These are phyloP conservation scores for Pseudorhombus dupliciocellatus DNA, from an alignment of 2,113 vertebrate species.

Conservation along the genomic window DNA sequence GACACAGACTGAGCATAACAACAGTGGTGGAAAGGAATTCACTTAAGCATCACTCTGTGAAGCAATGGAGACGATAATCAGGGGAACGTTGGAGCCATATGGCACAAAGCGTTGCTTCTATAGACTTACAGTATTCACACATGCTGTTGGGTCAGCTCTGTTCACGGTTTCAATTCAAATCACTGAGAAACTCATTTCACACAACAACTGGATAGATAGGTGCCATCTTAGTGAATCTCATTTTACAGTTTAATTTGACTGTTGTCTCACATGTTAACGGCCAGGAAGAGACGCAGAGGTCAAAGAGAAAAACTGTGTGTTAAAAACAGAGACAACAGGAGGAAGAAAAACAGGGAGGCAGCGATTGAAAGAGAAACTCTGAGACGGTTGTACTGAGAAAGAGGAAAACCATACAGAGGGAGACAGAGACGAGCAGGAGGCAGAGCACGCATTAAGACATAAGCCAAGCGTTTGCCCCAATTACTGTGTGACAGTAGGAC, in stretches of 20 bases:
- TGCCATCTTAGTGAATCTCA: conserved; percentile 1
- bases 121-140: conserved; percentile 11
- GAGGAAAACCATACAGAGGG: conserved; percentile 29
- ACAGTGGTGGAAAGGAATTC: conserved; percentile 4
- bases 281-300: not conserved
- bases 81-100: conserved; percentile 1
- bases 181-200: conserved; percentile 6
- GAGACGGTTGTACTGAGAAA: conserved; percentile 38
- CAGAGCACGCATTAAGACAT: conserved; percentile 58
- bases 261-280: conserved; percentile 23
- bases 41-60: conserved; percentile 20
- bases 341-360: not conserved
- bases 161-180: conserved; percentile 19
- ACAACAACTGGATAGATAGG: conserved; percentile 7
- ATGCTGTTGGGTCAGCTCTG: conserved; percentile 7
- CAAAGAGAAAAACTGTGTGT: conserved; percentile 9
- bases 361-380: conserved; percentile 49
- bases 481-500: conserved; percentile 73
- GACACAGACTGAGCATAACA: conserved; percentile 29
- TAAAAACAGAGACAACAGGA: conserved; percentile 25
- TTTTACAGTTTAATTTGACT: conserved; percentile 10
- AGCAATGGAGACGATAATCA: conserved; percentile 28
- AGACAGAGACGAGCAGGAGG: conserved; percentile 24
- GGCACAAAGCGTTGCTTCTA: conserved; percentile 18
- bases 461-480: conserved; percentile 75